These are phyloP conservation scores for Orthosia gothica DNA, from an alignment of 2,888 invertebrate species.

Conservation along the genomic window DNA sequence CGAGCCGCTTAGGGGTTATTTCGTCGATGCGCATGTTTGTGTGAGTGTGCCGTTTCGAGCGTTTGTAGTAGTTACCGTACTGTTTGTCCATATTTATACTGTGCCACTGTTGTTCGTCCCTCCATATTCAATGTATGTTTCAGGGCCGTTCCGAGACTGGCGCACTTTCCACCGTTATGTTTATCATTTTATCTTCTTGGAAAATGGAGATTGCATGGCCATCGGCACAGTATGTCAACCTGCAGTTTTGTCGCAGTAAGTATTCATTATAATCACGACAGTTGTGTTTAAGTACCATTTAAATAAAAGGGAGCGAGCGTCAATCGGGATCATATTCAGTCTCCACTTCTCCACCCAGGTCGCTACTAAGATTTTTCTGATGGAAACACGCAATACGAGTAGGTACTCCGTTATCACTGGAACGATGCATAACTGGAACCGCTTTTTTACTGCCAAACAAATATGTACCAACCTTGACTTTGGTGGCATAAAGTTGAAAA, in stretches of 20 bases:
- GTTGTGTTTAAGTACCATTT: too few relatives aligned
- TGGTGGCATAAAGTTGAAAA: neutral
- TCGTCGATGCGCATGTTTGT: too few relatives aligned
- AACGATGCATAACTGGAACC: neutral
- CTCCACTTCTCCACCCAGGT: too few relatives aligned
- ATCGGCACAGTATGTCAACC: slow-evolving; percentile 93
- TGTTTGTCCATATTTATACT: too few relatives aligned
- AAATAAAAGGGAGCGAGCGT: too few relatives aligned
- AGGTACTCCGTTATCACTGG: too few relatives aligned
- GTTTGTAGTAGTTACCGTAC: too few relatives aligned
- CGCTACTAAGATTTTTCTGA: too few relatives aligned
- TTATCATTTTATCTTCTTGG: slow-evolving; percentile 93
- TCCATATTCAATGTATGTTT: slow-evolving; percentile 20
- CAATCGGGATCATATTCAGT: too few relatives aligned
- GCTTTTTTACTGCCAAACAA: slow-evolving; percentile 1
- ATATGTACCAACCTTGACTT: neutral
- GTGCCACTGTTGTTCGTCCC: neutral
- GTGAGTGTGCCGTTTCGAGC: too few relatives aligned
- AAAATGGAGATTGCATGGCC: slow-evolving; percentile 93
- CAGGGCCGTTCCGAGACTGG: slow-evolving; percentile 93
- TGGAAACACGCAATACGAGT: too few relatives aligned
- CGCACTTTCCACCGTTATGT: slow-evolving; percentile 93
- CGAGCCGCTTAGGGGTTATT: too few relatives aligned
- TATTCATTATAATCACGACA: slow-evolving; percentile 33
- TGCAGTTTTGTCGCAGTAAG: slow-evolving; percentile 91